Evolutionary conservation across 2,113 vertebrate genomes (phyloP), one percentile per base, ranked within the genome.

Genomic region (Felis catus): DNA sequence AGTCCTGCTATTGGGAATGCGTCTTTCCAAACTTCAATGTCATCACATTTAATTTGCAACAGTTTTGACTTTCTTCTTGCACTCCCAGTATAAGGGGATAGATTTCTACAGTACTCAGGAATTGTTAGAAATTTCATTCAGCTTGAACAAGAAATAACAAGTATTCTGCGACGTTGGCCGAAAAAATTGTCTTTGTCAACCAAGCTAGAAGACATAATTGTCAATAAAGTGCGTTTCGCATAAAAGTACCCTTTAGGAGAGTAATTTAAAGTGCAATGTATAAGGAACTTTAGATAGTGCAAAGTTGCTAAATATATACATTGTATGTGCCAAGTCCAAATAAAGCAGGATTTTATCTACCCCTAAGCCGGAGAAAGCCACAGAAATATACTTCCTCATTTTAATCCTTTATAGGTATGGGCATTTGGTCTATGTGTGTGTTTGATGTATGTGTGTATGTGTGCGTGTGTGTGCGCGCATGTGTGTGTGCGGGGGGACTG

Each of bases 211-310:
- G 58, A 76, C 0, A 91, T 3, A 95, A n/a, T 63, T 68, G 19
- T 92, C 61, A 71, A n/a, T 96, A 98, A 97, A 97, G 97, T 97
- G 82, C 96, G 89, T 94, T 88, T 95, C 70, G 79, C 90, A 89
- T 82, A n/a, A 92, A 70, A 70, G 93, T 82, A 89, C 89, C 73
- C 39, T 61, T 31, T 61, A 61, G 39, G 65, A 96, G 66, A 91
- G 48, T 83, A 95, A 90, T 93, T 83, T 51, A 97, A 96, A 97
- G 96, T 96, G 76, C 97, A 95, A 82, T 53, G 41, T 48, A 16
- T 51, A 80, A 88, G 33, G 81, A 97, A 86, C 48, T 81, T 81
- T 79, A 86, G n/a, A 65, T 53, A 78, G 96, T 98, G 95, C 95
- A 94, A 96, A 97, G 66, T 83, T 83, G 71, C 51, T 82, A 91